Conservation (phyloP, 2,113 vertebrate genomes). For the Leptobrachium ailaonicum region DNA sequence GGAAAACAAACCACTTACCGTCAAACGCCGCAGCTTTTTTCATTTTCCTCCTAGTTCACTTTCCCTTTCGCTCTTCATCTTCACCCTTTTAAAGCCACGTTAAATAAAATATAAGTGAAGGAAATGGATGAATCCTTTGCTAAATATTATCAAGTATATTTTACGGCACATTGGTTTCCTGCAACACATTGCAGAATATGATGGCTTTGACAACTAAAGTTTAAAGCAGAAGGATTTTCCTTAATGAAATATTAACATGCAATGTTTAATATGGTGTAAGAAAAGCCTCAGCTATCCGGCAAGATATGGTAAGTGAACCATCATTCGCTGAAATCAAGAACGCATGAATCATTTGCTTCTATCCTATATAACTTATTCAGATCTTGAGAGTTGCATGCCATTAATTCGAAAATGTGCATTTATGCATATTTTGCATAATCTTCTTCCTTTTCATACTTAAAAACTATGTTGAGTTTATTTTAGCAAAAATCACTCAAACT, state of each 20-base stretch:
- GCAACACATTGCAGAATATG: not conserved
- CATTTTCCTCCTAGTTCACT: not conserved
- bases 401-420: constrained; percentile 28
- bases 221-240: constrained; percentile 47
- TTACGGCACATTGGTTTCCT: not conserved
- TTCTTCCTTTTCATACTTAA: not conserved
- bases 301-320: constrained; percentile 48
- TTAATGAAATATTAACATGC: constrained; percentile 46
- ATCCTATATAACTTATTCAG: constrained; percentile 39
- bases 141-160: not conserved
- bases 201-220: constrained; percentile 41
- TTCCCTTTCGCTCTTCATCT: not conserved
- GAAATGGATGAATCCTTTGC: not conserved
- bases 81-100: not conserved
- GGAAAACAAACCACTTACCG: not conserved
- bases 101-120: not conserved
- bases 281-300: constrained; percentile 40
- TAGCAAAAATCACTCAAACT: too few relatives aligned
- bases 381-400: constrained; percentile 20
- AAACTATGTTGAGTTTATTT: too few relatives aligned
- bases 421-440: not conserved
- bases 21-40: not conserved
- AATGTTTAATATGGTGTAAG: constrained; percentile 49
- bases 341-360: constrained; percentile 40
- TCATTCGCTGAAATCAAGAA: constrained; percentile 45